Percentiles rank a stretch among this genome's conserved stretches.
phyloP scores from a whole-genome alignment of 2,797 vertebrate species.

The Bradypodion ventrale region DNA sequence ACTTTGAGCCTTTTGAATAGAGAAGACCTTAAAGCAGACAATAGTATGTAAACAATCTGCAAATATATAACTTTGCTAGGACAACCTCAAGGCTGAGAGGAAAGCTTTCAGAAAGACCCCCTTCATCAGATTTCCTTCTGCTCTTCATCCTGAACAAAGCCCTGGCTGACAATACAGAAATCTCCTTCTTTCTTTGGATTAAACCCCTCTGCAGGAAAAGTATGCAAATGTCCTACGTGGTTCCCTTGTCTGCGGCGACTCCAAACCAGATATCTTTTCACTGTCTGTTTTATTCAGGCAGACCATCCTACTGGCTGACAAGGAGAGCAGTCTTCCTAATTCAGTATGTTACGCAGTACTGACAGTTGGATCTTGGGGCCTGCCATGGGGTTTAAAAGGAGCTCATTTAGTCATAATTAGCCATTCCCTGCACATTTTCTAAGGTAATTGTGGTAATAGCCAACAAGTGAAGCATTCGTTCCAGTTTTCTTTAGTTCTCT shows the following conservation, averaged over 20 bases:
- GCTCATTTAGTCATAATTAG: constrained; percentile 81
- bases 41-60: constrained; percentile 73
- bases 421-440: constrained; percentile 77
- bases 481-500: constrained; percentile 67
- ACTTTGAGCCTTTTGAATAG: constrained; percentile 63
- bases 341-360: constrained; percentile 74
- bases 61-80: constrained; percentile 69
- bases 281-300: constrained; percentile 69
- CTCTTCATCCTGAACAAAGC: constrained; percentile 78
- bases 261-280: constrained; percentile 75
- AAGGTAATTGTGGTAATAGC: constrained; percentile 79
- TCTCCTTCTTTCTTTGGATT: constrained; percentile 76
- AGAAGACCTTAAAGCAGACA: constrained; percentile 76
- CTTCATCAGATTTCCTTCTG: constrained; percentile 76
- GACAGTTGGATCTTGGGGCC: constrained; percentile 74
- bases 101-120: constrained; percentile 75
- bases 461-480: constrained; percentile 79
- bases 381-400: constrained; percentile 73
- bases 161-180: constrained; percentile 75
- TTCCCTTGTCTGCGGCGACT: constrained; percentile 66
- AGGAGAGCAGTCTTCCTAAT: constrained; percentile 73
- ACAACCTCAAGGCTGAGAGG: constrained; percentile 72
- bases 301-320: constrained; percentile 71
- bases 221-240: constrained; percentile 77
- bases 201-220: constrained; percentile 73